These are phyloP conservation scores for Samia ricini DNA, from an alignment of 1,140 invertebrate genomes.

Conservation along the genomic window DNA sequence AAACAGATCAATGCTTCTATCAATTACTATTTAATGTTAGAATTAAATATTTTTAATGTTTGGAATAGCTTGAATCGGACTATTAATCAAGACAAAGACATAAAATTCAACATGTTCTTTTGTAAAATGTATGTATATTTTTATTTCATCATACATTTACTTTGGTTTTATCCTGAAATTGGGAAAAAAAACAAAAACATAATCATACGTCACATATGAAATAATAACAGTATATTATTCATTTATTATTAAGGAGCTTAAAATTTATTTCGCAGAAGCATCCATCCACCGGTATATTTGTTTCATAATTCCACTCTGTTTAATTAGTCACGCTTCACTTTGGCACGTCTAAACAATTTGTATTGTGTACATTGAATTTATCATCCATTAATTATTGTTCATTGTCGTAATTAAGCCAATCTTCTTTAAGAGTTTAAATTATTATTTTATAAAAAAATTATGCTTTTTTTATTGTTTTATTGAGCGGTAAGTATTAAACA, in stretches of 20 bases:
- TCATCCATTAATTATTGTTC: conserved; percentile 13
- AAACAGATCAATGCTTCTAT: no score
- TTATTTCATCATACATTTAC: no score
- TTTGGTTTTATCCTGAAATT: no score
- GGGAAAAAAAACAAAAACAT: not conserved
- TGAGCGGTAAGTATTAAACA: no score
- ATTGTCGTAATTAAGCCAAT: conserved; percentile 5
- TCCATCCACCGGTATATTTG: conserved; percentile 10
- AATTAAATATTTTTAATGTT: no score
- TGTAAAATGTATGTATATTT: no score
- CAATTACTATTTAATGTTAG: no score
- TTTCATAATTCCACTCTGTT: conserved; percentile 13
- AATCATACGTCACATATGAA: no score
- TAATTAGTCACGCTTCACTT: conserved; percentile 16
- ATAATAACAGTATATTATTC: not conserved
- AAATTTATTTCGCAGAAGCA: conserved; percentile 15
- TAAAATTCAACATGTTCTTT: no score
- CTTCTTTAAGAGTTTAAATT: not conserved
- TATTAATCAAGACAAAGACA: no score
- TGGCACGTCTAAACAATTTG: conserved; percentile 13
- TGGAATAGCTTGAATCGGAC: no score
- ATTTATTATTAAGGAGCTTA: not conserved
- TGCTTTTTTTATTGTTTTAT: no score
- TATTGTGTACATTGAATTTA: conserved; percentile 21
- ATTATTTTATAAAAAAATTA: not conserved